phyloP scores from a whole-genome alignment of 2,888 invertebrate genomes.

The Frankliniella fusca region DNA sequence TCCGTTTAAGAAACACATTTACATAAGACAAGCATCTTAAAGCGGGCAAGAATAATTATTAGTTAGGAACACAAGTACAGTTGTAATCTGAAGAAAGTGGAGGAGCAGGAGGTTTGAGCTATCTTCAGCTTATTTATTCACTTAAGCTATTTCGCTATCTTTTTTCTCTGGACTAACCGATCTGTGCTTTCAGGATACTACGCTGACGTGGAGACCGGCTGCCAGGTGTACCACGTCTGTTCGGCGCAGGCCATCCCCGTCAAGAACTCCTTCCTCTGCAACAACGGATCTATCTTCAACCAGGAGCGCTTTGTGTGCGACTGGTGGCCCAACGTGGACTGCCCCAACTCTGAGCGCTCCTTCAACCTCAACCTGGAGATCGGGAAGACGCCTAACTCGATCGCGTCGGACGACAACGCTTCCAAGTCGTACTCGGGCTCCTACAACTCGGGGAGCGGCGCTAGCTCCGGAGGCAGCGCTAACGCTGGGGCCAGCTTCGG shows the following conservation, averaged over 20 bases:
- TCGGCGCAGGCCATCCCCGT: background rate
- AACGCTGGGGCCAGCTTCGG: background rate
- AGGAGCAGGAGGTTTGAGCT: too few relatives aligned
- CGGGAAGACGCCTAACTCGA: background rate
- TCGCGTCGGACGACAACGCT: background rate
- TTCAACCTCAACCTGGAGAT: conserved; percentile 15
- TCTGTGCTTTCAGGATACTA: conserved; percentile 5
- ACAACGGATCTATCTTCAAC: conserved; percentile 19
- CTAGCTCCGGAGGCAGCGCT: too few relatives aligned
- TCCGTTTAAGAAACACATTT: too few relatives aligned
- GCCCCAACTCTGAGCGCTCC: conserved; percentile 13
- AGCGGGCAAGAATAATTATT: too few relatives aligned
- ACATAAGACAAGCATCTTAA: too few relatives aligned
- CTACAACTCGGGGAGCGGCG: background rate
- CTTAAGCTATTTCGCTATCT: background rate
- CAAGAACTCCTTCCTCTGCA: conserved; percentile 18
- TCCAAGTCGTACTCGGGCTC: background rate
- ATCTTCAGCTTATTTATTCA: too few relatives aligned
- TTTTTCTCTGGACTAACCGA: background rate
- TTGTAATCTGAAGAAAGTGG: too few relatives aligned
- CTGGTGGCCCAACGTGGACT: conserved; percentile 22
- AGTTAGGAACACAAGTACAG: too few relatives aligned
- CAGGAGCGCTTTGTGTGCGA: conserved; percentile 21
- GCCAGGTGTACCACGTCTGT: conserved; percentile 21
- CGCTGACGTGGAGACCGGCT: background rate